Base-by-base conservation (phyloP, 1,140 invertebrate species). In the Patella vulgata region DNA sequence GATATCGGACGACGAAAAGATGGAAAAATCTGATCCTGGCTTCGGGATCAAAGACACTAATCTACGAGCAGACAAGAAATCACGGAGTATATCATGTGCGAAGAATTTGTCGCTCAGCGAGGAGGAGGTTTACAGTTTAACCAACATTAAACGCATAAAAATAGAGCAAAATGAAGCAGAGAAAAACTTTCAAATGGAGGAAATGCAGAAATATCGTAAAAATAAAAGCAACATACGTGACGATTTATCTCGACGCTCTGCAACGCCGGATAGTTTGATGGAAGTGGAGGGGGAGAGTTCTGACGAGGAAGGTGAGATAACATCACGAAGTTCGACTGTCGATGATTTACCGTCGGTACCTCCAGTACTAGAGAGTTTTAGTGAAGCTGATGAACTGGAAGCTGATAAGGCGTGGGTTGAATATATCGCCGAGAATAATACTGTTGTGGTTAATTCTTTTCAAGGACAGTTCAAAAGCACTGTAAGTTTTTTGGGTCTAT, bases 401-500 rank as follows among this genome's bases (percentile, higher is more conserved):
- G 89, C 88, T 1, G 87, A 89, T 43, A 86, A 86, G 60, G 87
- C 88, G 39, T 91, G 90, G 90, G 82, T 87, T 17, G 87, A 87
- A 60, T 89, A 91, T 70, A 74, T 90, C 14, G 73, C 79, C 30
- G 80, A 83, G 12, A 90, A 90, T 75, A 83, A 87, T 58, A 90
- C 89, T 70, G 83, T 91, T 36, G 87, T 91, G 48, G 88, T 90
- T n/a, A 87, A 89, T 69, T 89, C 89, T 28, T 91, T 91, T 79
- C 89, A 91, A 79, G 90, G 90, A 59, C 89, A 91, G 69, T 91
- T 90, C 71, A 90, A 90, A 74, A 90, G 89, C 77, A 89, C 89
- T 62, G 90, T 91, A 83, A 85, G 84, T 80, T 47, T 5, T 36
- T 46, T 55, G 17, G 14, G 27, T 54, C 12, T n/a, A n/a, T 12